A percentile compares a stretch with the other conserved stretches of the same genome.
phyloP scores from a whole-genome alignment of 2,888 invertebrate species.

The Zhengitettix transpicula region DNA sequence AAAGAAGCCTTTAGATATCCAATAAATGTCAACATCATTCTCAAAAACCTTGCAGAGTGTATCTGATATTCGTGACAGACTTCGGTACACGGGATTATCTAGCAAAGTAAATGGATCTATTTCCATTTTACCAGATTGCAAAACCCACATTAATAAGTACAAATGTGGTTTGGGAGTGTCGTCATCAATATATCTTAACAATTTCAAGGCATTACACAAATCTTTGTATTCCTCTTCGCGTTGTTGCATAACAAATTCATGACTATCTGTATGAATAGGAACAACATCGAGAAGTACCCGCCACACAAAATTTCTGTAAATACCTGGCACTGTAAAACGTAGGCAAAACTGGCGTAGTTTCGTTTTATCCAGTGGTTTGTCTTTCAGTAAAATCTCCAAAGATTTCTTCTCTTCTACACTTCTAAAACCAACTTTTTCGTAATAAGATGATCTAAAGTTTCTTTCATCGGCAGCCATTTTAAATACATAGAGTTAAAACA shows the following conservation, averaged over 20 bases:
- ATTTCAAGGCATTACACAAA: conserved; percentile 47
- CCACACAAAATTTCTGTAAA: conserved; percentile 69
- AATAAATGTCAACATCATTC: conserved; percentile 63
- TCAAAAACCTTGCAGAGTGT: conserved; percentile 54
- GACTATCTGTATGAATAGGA: conserved; percentile 59
- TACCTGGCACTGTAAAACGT: conserved; percentile 65
- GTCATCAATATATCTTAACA: conserved; percentile 46
- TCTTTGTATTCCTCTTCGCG: conserved; percentile 55
- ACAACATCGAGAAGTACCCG: conserved; percentile 71
- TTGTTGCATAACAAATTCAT: conserved; percentile 57
- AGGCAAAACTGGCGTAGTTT: conserved; percentile 75
- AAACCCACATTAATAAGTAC: conserved; percentile 64
- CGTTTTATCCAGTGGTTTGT: conserved; percentile 51
- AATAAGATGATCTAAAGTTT: conserved; percentile 30
- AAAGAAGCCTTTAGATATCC: conserved; percentile 63
- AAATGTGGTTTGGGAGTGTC: conserved; percentile 47
- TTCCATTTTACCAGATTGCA: conserved; percentile 52
- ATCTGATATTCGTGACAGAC: conserved; percentile 41
- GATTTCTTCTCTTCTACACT: conserved; percentile 84
- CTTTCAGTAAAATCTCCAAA: conserved; percentile 72
- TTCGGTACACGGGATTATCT: conserved; percentile 30
- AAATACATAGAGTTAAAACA: too few species aligned
- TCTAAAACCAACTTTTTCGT: conserved; percentile 59
- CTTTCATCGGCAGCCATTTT: conserved; percentile 16
- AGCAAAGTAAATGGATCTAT: conserved; percentile 32